These are phyloP conservation scores for Botia kubotai DNA, from an alignment of 2,797 vertebrate species.

Conservation along the genomic window DNA sequence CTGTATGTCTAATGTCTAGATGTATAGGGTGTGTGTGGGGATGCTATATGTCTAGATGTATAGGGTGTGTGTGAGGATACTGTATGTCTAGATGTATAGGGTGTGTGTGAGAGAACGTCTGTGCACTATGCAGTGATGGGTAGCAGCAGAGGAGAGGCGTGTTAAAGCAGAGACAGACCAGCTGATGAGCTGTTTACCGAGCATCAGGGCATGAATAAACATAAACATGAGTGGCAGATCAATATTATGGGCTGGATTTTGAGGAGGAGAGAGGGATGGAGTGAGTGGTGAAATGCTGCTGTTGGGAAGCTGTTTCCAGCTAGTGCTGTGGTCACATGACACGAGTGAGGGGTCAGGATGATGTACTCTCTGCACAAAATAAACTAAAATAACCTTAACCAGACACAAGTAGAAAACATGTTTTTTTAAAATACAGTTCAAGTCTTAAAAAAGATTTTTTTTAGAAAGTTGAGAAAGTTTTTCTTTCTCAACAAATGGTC, in stretches of 20 bases:
- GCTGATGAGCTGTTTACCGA: conserved; percentile 41
- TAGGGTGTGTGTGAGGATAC: too few relatives aligned
- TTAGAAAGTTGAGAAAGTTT: too few relatives aligned
- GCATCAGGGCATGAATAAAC: conserved; percentile 13
- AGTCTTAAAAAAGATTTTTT: too few relatives aligned
- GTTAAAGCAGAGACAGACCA: conserved; percentile 11
- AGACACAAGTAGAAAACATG: conserved; percentile 32
- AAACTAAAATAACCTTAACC: conserved; percentile 76
- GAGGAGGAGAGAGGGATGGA: conserved; percentile 1
- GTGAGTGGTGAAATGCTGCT: conserved; percentile 26
- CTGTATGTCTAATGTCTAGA: neutral
- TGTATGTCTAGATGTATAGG: too few relatives aligned
- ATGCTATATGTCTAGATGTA: too few relatives aligned
- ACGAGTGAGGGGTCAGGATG: conserved; percentile 60
- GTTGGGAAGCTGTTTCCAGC: conserved; percentile 73
- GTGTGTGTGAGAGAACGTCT: conserved; percentile 19
- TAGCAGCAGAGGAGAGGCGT: conserved; percentile 20
- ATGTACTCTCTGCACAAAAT: conserved; percentile 71
- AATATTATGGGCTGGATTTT: conserved; percentile 26
- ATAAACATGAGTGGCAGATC: conserved; percentile 8
- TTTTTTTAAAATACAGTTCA: neutral
- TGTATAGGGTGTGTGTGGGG: too few relatives aligned
- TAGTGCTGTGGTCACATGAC: conserved; percentile 79
- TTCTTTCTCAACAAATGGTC: neutral
- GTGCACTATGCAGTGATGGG: conserved; percentile 33